Evolutionary conservation across 2,888 invertebrate species (phyloP).

Genomic region (Epirrita christyi): DNA sequence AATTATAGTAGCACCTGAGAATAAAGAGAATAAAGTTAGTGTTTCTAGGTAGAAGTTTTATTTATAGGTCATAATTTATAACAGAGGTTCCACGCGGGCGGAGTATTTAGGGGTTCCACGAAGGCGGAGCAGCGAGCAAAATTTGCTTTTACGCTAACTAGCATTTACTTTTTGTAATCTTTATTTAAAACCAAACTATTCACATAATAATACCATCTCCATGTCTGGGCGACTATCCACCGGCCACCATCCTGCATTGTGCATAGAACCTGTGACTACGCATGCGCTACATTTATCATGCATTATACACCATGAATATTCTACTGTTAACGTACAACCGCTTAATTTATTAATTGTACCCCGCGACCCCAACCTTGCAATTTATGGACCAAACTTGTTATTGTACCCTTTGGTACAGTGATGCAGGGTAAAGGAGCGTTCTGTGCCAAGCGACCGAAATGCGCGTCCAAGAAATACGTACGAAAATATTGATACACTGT

Average conservation of each 20-base stretch:
- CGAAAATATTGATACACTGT: no score
- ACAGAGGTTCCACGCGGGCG: no score
- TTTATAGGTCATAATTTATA: no score
- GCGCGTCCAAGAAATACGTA: neutral
- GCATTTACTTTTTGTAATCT: neutral
- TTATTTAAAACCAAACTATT: no score
- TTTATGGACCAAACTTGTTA: slow-evolving; percentile 63
- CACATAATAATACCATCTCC: neutral
- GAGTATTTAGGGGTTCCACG: no score
- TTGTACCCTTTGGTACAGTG: slow-evolving; percentile 39
- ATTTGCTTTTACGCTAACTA: no score
- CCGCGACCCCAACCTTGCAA: slow-evolving; percentile 58
- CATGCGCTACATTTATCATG: slow-evolving; percentile 76
- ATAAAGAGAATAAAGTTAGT: no score
- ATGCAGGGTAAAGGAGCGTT: slow-evolving; percentile 24
- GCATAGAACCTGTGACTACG: slow-evolving; percentile 61
- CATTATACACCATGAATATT: slow-evolving; percentile 77
- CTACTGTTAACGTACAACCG: slow-evolving; percentile 62
- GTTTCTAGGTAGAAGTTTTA: no score
- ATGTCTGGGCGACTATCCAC: slow-evolving; percentile 6
- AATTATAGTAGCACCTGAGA: no score
- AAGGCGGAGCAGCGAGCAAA: no score
- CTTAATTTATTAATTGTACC: slow-evolving; percentile 78
- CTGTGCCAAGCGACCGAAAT: neutral
- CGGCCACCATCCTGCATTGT: slow-evolving; percentile 42